Evolutionary conservation across 2,888 invertebrate genomes (phyloP), one percentile per base, ranked within the genome.

Genomic region (Eilema depressum): DNA sequence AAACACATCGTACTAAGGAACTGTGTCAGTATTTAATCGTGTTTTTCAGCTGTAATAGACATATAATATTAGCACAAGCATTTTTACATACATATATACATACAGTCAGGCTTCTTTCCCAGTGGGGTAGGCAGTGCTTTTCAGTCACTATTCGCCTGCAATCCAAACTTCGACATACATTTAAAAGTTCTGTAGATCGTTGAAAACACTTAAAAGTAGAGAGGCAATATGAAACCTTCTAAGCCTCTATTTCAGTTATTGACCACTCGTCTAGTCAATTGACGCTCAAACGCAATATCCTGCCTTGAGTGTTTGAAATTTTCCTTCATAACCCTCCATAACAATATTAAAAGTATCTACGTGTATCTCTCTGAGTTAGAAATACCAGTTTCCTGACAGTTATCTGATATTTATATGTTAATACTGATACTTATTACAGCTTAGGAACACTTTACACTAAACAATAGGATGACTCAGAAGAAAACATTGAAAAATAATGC

Each of bases 241-340:
- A 73, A 78, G 79, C 78, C 64, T 75, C 75, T 77, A 80, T 82
- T 76, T 75, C 82, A 86, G 91, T 89, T 93, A 93, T 93, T 93
- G 92, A 83, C 91, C 92, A 90, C 93, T 93, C 86, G 86, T 87
- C 86, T 88, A 83, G 83, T 86, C 89, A 88, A 90, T 89, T 87
- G 89, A 85, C 87, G 86, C 86, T 89, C 86, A 89, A 91, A 87
- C 86, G 91, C 93, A 93, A 93, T 93, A 93, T 91, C 91, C 89
- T 86, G 85, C 76, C 73, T 77, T 75, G 77, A 86, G 86, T 86
- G 85, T 86, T 87, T 86, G 85, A 86, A 84, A 84, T 81, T 82
- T 86, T 84, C 83, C 80, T 78, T 76, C 74, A 78, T 74, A 76
- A 75, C 30, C 68, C 64, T 75, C 64, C 70, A 30, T 69, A 75